Base-by-base conservation (phyloP, 2,888 invertebrate genomes). In the Drosophila peninsularis region DNA sequence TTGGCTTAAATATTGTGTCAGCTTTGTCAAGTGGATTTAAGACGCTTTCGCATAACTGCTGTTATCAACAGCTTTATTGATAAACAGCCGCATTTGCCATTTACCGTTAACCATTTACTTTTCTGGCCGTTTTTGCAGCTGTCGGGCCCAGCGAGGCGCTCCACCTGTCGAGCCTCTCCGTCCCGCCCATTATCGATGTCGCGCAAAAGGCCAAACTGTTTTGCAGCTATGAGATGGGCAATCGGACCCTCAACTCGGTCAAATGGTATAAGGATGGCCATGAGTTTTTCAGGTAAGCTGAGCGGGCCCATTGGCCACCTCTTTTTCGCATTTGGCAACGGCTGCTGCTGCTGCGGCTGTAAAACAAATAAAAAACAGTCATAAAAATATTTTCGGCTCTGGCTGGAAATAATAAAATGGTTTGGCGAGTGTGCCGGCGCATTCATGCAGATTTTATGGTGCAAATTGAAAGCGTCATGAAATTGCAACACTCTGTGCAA, bases 201-300 rank as follows among this genome's bases (percentile, higher is more conserved):
- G 84, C 92, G 72, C 92, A 92, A 77, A 90, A 87, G 78, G 92
- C 91, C 62, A 92, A 91, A 82, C 88, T 92, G 64, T 92, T 91
- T 73, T 92, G 92, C 87, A 92, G 92, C 83, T 92, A 92, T 75
- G 91, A 92, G 80, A 92, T 92, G 91, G 91, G 92, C 77, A 91
- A 91, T 80, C 91, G 92, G 75, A 92, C 91, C 37, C 88, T 92
- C 70, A 92, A 92, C 78, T 92, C 92, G 5, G 92, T 92, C 69
- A 92, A 92, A 90, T 92, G 92, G 92, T 92, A 92, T 77, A 92
- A 92, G 86, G 91, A 92, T 88, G 91, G 90, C 36, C 90, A 85
- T 69, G 92, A 92, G 84, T 92, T 92, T 92, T 92, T 91, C 90
- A 92, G 92, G 92, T 92, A 69, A 77, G 78, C 60, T 17, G 4